Percentiles rank a stretch among this genome's conserved stretches.
phyloP scores from a whole-genome alignment of 2,113 vertebrate species.

The Tachysurus vachellii region DNA sequence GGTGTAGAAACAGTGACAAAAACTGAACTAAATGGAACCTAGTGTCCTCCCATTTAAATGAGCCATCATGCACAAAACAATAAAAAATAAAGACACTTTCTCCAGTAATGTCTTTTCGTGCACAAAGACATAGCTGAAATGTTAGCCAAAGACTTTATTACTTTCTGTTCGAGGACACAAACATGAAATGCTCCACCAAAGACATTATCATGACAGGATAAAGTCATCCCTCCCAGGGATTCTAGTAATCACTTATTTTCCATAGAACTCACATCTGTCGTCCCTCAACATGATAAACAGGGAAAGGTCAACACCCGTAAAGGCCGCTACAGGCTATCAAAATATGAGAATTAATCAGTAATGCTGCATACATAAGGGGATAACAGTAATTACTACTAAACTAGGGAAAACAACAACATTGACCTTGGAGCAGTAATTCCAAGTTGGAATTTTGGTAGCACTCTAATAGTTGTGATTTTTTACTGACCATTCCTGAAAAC shows the following conservation, averaged over 20 bases:
- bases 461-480: neutral
- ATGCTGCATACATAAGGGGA: neutral
- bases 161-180: neutral
- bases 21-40: neutral
- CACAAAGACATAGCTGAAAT: neutral
- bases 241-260: slow-evolving; percentile 19
- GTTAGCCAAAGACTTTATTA: neutral
- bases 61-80: neutral
- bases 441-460: neutral
- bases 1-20: neutral
- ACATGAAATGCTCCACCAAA: neutral
- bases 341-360: slow-evolving; percentile 27
- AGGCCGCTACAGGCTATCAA: slow-evolving; percentile 6
- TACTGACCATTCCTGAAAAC: neutral
- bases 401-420: neutral
- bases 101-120: neutral
- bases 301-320: neutral
- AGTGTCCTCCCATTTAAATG: neutral
- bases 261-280: slow-evolving; percentile 12
- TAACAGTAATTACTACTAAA: slow-evolving; percentile 15
- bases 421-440: neutral
- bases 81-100: neutral
- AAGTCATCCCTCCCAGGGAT: slow-evolving; percentile 7
- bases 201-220: slow-evolving; percentile 4
- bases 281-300: neutral